Evolutionary conservation across 2,888 invertebrate species (phyloP), one percentile per base, ranked within the genome.

Genomic region (Cetonia aurata): DNA sequence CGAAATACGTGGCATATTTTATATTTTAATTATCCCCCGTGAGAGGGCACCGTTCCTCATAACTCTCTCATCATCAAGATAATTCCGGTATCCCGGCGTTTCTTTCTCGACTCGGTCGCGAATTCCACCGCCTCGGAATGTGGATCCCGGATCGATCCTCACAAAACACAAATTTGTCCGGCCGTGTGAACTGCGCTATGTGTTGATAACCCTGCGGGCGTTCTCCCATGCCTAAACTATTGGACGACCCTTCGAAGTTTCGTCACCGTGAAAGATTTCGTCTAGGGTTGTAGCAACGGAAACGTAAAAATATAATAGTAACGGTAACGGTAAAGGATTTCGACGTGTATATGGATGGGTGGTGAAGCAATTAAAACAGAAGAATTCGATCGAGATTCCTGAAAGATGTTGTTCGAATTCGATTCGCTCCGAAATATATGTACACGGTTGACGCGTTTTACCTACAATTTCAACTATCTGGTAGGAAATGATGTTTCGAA

Each of bases 141-240:
- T 68, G 62, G 71, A 46, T 60, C 70, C 69, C 68, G 69, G 59
- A 72, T 66, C 69, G 59, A 72, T 71, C 71, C 71, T 67, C 72
- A 72, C 74, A 72, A 72, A 72, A 67, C 66, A 67, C 68, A 74
- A 72, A 74, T 74, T 74, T 74, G 74, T 74, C 68, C 70, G 66
- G 69, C 74, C 74, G 72, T 74, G 74, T 74, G 74, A 74, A 74
- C 73, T 62, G 53, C 60, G 70, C 66, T 60, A 62, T 60, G 48
- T 57, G 57, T 57, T 57, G 57, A 57, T 57, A 50, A 62, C 69
- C 13, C 15, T 25, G 60, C 15, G 42, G 48, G 31, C 48, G 31
- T 12, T 60, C 44, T 33, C 48, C 15, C 46, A 60, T 25, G 48
- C 46, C 19, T 31, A 10, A 25, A 44, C 25, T 31, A 17, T 6